Base-by-base conservation (phyloP, 2,888 invertebrate genomes). In the Cacoxenus indagator region DNA sequence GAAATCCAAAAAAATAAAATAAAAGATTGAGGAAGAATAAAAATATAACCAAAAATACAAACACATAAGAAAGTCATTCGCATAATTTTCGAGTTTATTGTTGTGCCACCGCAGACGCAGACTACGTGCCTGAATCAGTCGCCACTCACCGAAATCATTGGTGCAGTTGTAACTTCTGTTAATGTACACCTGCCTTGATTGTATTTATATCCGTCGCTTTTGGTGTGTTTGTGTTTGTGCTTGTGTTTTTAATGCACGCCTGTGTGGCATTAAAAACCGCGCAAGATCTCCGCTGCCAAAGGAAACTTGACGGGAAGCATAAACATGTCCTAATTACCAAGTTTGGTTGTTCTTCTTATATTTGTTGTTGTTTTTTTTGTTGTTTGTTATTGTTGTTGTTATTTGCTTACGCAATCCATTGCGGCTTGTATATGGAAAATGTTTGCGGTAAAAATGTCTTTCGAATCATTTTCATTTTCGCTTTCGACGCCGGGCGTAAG, bases 81-180 rank as follows among this genome's bases (percentile, higher is more conserved):
- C 80, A 81, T 82, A 82, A 81, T 81, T 82, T 82, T 80, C 73
- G 70, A 81, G 80, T 81, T 81, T 81, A 82, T 82, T 81, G 80
- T 81, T 74, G 67, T 73, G 64, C 14, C 22, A 51, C 51, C 11
- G 2, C 51, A 22, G 48, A 1, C 8, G n/a, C n/a, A n/a, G n/a
- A n/a, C n/a, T n/a, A n/a, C n/a, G n/a, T n/a, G n/a, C n/a, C n/a
- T n/a, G n/a, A n/a, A n/a, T n/a, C n/a, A n/a, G 1, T 6, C 4
- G 2, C 5, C 48, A 19, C 9, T 31, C 27, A 24, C 5, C 11
- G 29, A 1, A n/a, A 80, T 78, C 78, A 76, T 79, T 74, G 68
- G 71, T 65, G 61, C 67, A 64, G 24, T 57, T 67, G 71, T 26
- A 11, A n/a, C n/a, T 67, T 57, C 2, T 68, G 67, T 65, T 67